A percentile compares a stretch with the other conserved stretches of the same genome.
These are phyloP conservation scores for Pheosia gnoma DNA, from an alignment of 2,888 invertebrate genomes.

Conservation along the genomic window DNA sequence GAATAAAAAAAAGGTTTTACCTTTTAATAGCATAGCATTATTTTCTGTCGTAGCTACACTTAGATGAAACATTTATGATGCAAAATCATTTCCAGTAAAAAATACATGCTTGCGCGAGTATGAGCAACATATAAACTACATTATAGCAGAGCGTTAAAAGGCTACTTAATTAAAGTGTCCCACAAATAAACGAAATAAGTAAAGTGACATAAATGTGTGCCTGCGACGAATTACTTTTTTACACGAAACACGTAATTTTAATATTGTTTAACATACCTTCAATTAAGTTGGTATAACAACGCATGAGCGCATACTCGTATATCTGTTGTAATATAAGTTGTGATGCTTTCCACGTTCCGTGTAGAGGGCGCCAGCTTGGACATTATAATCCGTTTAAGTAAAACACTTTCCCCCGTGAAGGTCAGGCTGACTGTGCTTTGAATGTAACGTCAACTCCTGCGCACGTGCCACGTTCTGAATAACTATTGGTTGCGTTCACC, in stretches of 20 bases:
- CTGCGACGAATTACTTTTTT: no score
- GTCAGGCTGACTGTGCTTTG: slow-evolving; percentile 60
- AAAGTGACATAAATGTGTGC: no score
- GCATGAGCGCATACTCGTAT: slow-evolving; percentile 11
- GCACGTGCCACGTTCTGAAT: slow-evolving; percentile 49
- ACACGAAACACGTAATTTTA: background rate
- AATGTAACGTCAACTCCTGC: slow-evolving; percentile 51
- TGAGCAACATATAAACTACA: no score
- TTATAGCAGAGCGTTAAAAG: no score
- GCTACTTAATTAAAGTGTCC: no score
- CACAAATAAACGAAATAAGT: no score
- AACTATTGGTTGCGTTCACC: slow-evolving; percentile 32
- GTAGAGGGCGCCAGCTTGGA: slow-evolving; percentile 29
- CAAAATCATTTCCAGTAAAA: no score
- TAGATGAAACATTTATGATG: no score
- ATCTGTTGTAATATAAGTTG: slow-evolving; percentile 18
- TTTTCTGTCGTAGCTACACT: no score
- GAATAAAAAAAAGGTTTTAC: no score
- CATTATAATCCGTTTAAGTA: slow-evolving; percentile 63
- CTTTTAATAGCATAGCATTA: no score
- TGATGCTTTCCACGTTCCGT: slow-evolving; percentile 38
- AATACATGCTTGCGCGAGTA: no score
- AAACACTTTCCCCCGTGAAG: slow-evolving; percentile 75
- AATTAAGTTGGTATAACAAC: slow-evolving; percentile 1
- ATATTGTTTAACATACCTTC: background rate